Evolutionary conservation across 2,888 invertebrate species (phyloP).

Genomic region (Crossocerus cetratus): DNA sequence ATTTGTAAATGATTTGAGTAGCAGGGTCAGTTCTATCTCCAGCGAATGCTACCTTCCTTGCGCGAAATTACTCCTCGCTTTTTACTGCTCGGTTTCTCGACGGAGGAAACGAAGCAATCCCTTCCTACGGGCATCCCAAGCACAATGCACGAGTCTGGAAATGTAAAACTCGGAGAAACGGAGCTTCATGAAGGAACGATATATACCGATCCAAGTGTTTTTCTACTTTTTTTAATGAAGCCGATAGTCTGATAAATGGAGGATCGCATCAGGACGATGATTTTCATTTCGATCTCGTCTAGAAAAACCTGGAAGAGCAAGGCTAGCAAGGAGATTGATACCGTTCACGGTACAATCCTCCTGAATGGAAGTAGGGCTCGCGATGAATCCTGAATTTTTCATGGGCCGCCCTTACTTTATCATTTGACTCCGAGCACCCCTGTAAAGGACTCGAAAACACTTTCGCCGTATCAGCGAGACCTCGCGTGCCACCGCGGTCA

Average conservation of each 20-base stretch:
- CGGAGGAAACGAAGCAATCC: too few species aligned
- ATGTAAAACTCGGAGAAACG: too few species aligned
- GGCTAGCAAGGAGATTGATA: not conserved
- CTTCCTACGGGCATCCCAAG: too few species aligned
- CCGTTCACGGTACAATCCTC: not conserved
- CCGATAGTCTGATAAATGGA: not conserved
- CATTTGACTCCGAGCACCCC: not conserved
- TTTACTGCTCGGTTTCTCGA: too few species aligned
- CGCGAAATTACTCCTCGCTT: too few species aligned
- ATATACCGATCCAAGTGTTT: too few species aligned
- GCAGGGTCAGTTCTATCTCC: too few species aligned
- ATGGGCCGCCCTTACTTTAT: constrained; percentile 1
- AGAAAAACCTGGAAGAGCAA: not conserved
- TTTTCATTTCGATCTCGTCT: not conserved
- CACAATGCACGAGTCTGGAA: too few species aligned
- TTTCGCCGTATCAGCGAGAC: constrained; percentile 8
- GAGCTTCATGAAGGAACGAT: too few species aligned
- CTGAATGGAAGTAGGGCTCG: not conserved
- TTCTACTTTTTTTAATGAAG: not conserved
- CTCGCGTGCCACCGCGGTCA: constrained; percentile 7
- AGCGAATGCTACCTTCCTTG: too few species aligned
- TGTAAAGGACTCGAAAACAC: constrained; percentile 3
- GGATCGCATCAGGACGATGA: not conserved
- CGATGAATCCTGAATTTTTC: constrained; percentile 8
- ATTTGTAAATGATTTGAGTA: too few species aligned